These are phyloP conservation scores for Drosophila pruinosa DNA, from an alignment of 1,140 invertebrate species.

Conservation along the genomic window DNA sequence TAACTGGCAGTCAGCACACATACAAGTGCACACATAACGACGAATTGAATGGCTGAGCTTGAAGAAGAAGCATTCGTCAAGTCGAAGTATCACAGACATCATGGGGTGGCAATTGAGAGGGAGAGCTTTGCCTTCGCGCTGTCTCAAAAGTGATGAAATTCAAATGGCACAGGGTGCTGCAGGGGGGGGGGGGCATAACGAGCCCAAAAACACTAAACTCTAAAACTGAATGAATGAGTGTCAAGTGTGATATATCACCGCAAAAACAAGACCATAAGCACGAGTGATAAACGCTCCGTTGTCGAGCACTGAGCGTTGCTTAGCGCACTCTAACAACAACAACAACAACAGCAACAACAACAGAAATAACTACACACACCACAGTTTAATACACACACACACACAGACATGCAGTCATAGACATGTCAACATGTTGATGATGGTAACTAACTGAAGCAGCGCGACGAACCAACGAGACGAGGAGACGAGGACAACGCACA, in stretches of 20 bases:
- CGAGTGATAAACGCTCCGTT: conserved; percentile 77
- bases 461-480: conserved; percentile 36
- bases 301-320: conserved; percentile 46
- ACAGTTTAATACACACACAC: conserved; percentile 4
- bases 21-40: conserved; percentile 24
- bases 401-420: conserved; percentile 60
- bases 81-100: conserved; percentile 22
- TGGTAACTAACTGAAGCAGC: conserved; percentile 76
- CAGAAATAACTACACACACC: conserved; percentile 29
- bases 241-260: conserved; percentile 82
- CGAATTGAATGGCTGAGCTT: neutral
- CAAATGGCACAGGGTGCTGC: conserved; percentile 41
- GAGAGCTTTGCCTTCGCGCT: conserved; percentile 19
- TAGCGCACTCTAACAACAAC: conserved; percentile 42
- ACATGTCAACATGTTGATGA: conserved; percentile 82
- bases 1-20: conserved; percentile 46
- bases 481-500: conserved; percentile 16
- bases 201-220: conserved; percentile 72
- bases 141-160: conserved; percentile 69
- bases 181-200: conserved; percentile 39
- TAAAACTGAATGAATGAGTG: conserved; percentile 82
- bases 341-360: conserved; percentile 14
- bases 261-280: conserved; percentile 82
- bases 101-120: neutral
- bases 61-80: conserved; percentile 1